Evolutionary conservation across 2,888 invertebrate species (phyloP).

Genomic region (Philopedon plagiatum): DNA sequence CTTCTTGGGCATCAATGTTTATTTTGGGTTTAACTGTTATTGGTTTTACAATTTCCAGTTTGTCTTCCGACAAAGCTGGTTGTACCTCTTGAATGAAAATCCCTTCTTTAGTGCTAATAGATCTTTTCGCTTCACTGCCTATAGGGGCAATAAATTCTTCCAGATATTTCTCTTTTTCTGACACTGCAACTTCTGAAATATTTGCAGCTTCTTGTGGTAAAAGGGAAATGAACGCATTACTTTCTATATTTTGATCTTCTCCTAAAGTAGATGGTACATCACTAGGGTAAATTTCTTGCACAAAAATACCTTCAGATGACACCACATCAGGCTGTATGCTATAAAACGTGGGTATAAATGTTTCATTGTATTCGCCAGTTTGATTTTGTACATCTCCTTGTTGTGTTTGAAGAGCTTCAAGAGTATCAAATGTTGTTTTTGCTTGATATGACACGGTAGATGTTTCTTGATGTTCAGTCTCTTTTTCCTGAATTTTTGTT

Average conservation of each 20-base stretch:
- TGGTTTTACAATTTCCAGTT: constrained; percentile 70
- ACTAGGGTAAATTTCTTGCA: constrained; percentile 68
- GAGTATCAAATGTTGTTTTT: constrained; percentile 65
- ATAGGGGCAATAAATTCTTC: constrained; percentile 69
- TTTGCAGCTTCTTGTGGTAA: constrained; percentile 78
- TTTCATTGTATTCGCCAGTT: constrained; percentile 68
- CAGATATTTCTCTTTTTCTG: constrained; percentile 73
- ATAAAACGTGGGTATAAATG: constrained; percentile 66
- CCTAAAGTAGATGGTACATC: constrained; percentile 63
- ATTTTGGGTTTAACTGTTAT: constrained; percentile 73
- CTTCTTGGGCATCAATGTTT: constrained; percentile 76
- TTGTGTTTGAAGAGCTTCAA: constrained; percentile 72
- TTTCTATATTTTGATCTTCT: constrained; percentile 62
- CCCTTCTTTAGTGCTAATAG: constrained; percentile 75
- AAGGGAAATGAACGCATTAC: constrained; percentile 67
- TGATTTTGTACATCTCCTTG: constrained; percentile 72
- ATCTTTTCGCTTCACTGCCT: constrained; percentile 72
- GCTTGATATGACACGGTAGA: constrained; percentile 59
- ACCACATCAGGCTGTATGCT: constrained; percentile 68
- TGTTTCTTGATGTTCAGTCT: constrained; percentile 60
- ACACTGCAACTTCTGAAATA: constrained; percentile 74
- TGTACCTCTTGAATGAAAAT: constrained; percentile 76
- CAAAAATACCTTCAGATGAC: constrained; percentile 69
- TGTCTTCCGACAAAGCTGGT: constrained; percentile 75
- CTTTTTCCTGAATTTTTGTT: constrained; percentile 67